A percentile compares a stretch with the other conserved stretches of the same genome.
Conservation (phyloP, 2,888 invertebrate genomes). For the Anticlea derivata region DNA sequence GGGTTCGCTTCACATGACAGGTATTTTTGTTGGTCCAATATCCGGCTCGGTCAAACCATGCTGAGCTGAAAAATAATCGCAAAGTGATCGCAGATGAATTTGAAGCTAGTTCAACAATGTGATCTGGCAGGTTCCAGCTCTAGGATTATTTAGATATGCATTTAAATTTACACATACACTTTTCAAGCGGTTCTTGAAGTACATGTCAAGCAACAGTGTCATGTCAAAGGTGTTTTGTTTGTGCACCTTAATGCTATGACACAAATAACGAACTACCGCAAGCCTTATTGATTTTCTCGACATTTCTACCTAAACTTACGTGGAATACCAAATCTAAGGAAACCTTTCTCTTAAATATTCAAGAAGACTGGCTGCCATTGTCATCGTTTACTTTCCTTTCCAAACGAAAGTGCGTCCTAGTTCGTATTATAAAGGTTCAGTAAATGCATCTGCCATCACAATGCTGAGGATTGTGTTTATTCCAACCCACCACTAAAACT, state of each 20-base stretch:
- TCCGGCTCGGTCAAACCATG: too few relatives aligned
- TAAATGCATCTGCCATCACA: conserved; percentile 59
- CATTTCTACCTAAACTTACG: conserved; percentile 31
- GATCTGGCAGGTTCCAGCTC: conserved; percentile 11
- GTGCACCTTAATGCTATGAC: conserved; percentile 31
- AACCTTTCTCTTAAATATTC: conserved; percentile 52
- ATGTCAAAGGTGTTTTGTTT: conserved; percentile 35
- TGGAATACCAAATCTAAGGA: conserved; percentile 38
- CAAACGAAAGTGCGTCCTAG: conserved; percentile 73
- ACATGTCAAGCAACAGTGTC: conserved; percentile 27
- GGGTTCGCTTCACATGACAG: too few relatives aligned
- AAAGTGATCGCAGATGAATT: too few relatives aligned
- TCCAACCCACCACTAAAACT: conserved; percentile 24
- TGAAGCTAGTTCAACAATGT: background rate
- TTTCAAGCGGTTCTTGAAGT: too few relatives aligned
- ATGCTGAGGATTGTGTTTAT: conserved; percentile 36
- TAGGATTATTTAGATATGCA: too few relatives aligned
- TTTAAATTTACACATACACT: too few relatives aligned
- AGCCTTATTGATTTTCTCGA: conserved; percentile 37
- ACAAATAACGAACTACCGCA: conserved; percentile 33
- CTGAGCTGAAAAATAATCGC: too few relatives aligned
- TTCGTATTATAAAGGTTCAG: conserved; percentile 59
- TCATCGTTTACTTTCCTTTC: conserved; percentile 69
- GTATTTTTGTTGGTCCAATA: too few relatives aligned
- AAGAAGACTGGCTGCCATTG: conserved; percentile 53